Percentiles rank a stretch among this genome's conserved stretches.
These are phyloP conservation scores for Mnemiopsis leidyi DNA, from an alignment of 37 sponge, comb jelly and placozoan genomes.

Conservation along the genomic window DNA sequence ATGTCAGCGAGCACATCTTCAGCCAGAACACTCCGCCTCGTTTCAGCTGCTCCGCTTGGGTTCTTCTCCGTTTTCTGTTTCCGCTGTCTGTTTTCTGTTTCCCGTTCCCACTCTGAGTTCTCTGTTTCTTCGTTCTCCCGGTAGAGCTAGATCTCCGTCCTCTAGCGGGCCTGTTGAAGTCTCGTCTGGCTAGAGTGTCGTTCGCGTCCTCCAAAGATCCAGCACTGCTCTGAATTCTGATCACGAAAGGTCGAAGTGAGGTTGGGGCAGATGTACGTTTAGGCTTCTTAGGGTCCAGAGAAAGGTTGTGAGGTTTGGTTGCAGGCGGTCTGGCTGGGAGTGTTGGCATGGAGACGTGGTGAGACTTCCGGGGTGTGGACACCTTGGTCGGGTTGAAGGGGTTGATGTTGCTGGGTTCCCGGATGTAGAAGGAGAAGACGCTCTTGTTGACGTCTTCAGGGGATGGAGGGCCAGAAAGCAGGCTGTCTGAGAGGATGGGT, in stretches of 20 bases:
- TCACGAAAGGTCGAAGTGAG: neutral
- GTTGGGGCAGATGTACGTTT: neutral
- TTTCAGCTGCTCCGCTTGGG: too few species aligned
- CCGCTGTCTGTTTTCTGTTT: too few species aligned
- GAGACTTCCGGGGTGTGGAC: conserved; percentile 17
- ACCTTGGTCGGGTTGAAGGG: conserved; percentile 3
- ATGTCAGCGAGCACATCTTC: neutral
- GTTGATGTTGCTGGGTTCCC: conserved; percentile 49
- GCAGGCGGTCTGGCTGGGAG: neutral
- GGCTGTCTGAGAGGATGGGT: neutral
- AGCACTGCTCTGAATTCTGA: neutral
- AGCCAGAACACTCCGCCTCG: neutral
- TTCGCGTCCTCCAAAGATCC: neutral
- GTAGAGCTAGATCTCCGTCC: neutral
- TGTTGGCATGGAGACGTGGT: conserved; percentile 44
- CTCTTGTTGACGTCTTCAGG: neutral
- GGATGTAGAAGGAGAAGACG: conserved; percentile 32
- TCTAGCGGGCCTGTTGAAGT: neutral
- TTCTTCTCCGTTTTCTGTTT: too few species aligned
- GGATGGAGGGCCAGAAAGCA: neutral
- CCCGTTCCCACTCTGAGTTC: neutral
- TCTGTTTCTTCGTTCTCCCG: neutral
- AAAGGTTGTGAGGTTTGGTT: neutral
- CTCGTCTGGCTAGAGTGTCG: neutral
- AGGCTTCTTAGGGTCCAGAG: neutral